Percentiles rank a stretch among this genome's conserved stretches.
These are phyloP conservation scores for Saguinus oedipus DNA, from an alignment of 2,797 vertebrate species.

Conservation along the genomic window DNA sequence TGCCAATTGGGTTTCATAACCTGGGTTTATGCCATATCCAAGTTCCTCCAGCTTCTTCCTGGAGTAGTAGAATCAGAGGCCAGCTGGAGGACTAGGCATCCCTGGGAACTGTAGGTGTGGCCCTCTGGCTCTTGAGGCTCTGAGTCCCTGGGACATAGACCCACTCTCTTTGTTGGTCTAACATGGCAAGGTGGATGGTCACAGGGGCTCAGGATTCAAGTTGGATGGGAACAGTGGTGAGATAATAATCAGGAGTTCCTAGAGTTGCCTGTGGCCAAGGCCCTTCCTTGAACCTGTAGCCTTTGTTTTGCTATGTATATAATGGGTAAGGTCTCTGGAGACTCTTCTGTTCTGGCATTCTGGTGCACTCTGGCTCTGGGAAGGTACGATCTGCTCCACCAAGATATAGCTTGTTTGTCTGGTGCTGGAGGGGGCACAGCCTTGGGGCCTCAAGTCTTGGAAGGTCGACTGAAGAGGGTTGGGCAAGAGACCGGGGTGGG, in stretches of 20 bases:
- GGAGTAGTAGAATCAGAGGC: background rate
- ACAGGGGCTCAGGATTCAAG: background rate
- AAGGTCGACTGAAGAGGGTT: rapidly evolving
- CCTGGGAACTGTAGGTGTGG: background rate
- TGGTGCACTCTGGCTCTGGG: background rate
- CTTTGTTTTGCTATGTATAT: background rate
- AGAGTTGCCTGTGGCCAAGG: background rate
- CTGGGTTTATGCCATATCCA: background rate
- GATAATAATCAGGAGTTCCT: background rate
- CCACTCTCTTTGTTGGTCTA: background rate
- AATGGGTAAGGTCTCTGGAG: background rate
- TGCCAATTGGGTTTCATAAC: slow-evolving; percentile 61
- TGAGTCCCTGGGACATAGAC: background rate
- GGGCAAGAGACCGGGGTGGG: no score
- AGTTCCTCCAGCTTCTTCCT: background rate
- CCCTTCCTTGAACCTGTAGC: background rate
- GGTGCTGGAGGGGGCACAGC: background rate
- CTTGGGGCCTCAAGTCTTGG: background rate
- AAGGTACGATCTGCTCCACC: background rate
- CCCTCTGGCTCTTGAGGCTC: background rate
- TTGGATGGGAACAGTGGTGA: background rate
- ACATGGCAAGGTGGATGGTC: background rate
- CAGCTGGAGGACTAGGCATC: background rate
- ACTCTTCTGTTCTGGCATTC: background rate
- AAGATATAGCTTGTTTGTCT: background rate